These are phyloP conservation scores for Probaryconus sp. DNA, from an alignment of 1,140 invertebrate species.

Conservation along the genomic window DNA sequence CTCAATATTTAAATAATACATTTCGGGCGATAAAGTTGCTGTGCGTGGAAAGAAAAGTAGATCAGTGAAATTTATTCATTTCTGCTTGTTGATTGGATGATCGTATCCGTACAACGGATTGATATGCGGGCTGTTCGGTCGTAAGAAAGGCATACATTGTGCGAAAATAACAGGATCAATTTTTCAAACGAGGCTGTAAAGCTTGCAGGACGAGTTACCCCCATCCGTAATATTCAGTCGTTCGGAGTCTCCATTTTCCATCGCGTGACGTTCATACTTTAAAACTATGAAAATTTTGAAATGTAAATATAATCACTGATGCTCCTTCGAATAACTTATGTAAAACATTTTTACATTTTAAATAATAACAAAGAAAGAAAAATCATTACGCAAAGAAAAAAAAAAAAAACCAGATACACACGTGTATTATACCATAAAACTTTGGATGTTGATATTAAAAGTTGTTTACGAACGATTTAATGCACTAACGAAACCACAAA, in stretches of 20 bases:
- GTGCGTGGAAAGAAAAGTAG: constrained; percentile 40
- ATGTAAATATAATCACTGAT: constrained; percentile 24
- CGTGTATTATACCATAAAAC: background rate
- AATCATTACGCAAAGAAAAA: too few species aligned
- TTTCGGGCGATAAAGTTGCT: constrained; percentile 21
- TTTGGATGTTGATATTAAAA: constrained; percentile 28
- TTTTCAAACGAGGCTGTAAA: constrained; percentile 58
- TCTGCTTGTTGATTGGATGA: constrained; percentile 56
- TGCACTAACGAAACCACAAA: constrained; percentile 38
- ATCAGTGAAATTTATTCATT: constrained; percentile 57
- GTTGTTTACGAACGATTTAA: constrained; percentile 45
- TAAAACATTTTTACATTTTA: constrained; percentile 39
- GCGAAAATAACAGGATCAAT: constrained; percentile 63
- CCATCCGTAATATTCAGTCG: constrained; percentile 57
- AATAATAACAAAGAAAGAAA: constrained; percentile 5
- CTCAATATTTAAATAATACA: constrained; percentile 23
- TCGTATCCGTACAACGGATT: constrained; percentile 56
- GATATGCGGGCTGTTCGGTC: constrained; percentile 55
- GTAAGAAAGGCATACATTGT: constrained; percentile 56
- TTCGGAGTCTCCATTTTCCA: constrained; percentile 43
- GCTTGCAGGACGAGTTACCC: constrained; percentile 56
- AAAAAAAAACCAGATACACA: constrained; percentile 26
- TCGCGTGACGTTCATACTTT: constrained; percentile 56
- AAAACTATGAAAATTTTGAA: constrained; percentile 59
- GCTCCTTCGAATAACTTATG: constrained; percentile 27